Evolutionary conservation across 2,888 invertebrate species (phyloP).

Genomic region (Eumerus sabulonum): DNA sequence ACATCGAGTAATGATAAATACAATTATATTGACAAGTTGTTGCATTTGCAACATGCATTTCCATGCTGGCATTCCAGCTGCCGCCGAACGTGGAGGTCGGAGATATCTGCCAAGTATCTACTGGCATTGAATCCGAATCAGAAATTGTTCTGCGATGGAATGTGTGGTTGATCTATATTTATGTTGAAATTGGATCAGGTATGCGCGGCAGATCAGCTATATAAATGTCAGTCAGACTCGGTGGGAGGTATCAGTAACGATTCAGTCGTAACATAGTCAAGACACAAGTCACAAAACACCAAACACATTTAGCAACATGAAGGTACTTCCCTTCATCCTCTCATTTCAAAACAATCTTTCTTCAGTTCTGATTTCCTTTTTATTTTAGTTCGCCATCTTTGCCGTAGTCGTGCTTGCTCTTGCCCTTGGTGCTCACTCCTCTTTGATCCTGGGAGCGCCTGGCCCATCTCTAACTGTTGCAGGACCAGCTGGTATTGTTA

Average conservation of each 20-base stretch:
- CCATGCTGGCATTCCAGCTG: too few relatives aligned
- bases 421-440: slow-evolving; percentile 45
- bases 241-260: slow-evolving; percentile 74
- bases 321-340: slow-evolving; percentile 10
- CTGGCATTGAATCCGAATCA: too few relatives aligned
- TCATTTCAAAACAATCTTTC: too few relatives aligned
- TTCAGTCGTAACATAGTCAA: slow-evolving; percentile 73
- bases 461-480: slow-evolving; percentile 40
- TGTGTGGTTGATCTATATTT: too few relatives aligned
- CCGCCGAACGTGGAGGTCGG: too few relatives aligned
- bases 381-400: slow-evolving; percentile 55
- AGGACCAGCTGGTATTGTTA: slow-evolving; percentile 29
- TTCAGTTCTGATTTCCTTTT: background rate
- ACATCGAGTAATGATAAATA: too few relatives aligned
- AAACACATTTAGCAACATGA: slow-evolving; percentile 59
- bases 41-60: too few relatives aligned
- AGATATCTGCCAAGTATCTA: too few relatives aligned
- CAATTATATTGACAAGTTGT: too few relatives aligned
- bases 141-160: too few relatives aligned
- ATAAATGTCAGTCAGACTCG: slow-evolving; percentile 14
- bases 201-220: slow-evolving; percentile 14
- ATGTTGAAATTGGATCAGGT: too few relatives aligned
- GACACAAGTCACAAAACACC: slow-evolving; percentile 31
- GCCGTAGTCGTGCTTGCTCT: slow-evolving; percentile 61
- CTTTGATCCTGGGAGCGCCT: slow-evolving; percentile 34